These are phyloP conservation scores for Hydrolagus colliei DNA, from an alignment of 2,797 vertebrate species.

Conservation along the genomic window DNA sequence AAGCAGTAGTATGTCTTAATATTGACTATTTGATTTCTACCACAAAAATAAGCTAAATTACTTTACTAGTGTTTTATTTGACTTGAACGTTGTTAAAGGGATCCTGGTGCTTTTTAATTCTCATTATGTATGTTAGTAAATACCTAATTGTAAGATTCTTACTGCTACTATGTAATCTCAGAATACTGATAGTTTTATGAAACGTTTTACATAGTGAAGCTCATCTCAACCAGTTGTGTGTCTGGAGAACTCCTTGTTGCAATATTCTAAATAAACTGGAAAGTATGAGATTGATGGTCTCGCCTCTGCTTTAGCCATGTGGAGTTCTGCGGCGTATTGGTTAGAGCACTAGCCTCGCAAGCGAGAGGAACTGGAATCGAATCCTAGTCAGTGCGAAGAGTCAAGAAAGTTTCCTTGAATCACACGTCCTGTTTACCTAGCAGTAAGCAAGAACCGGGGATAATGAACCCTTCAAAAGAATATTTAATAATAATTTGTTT, in stretches of 20 bases:
- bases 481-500: too few species aligned
- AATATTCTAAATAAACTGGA: slow-evolving; percentile 32
- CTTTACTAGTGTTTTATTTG: slow-evolving; percentile 1
- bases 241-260: slow-evolving; percentile 24
- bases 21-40: slow-evolving; percentile 19
- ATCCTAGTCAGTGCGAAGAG: too few species aligned
- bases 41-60: background rate
- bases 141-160: background rate
- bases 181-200: slow-evolving; percentile 15
- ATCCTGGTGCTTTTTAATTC: slow-evolving; percentile 12
- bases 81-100: background rate
- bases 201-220: slow-evolving; percentile 21
- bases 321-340: too few species aligned
- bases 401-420: too few species aligned
- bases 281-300: background rate
- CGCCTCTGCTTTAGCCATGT: too few species aligned
- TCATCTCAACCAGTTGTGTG: slow-evolving; percentile 16
- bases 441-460: too few species aligned
- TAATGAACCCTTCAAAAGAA: too few species aligned
- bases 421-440: too few species aligned
- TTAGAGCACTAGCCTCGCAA: too few species aligned
- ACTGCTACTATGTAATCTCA: background rate
- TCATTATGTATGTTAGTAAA: background rate
- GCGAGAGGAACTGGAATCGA: too few species aligned
- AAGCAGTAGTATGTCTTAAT: background rate